phyloP scores from a whole-genome alignment of 2,888 invertebrate species.

The Cataglyphis albicans region DNA sequence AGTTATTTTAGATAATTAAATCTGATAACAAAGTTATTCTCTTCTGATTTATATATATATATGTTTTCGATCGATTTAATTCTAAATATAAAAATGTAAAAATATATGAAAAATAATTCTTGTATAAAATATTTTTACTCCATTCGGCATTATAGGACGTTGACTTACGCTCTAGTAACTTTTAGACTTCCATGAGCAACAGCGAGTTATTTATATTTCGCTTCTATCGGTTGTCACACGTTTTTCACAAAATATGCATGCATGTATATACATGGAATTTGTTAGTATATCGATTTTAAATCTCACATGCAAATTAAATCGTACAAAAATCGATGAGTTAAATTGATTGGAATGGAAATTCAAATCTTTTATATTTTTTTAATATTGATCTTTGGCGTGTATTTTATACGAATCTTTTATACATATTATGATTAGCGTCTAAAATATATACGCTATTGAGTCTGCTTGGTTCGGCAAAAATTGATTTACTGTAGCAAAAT shows the following conservation, averaged over 20 bases:
- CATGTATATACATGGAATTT: not conserved
- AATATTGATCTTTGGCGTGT: not conserved
- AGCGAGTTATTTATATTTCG: constrained; percentile 26
- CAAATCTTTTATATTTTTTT: not conserved
- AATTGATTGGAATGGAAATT: constrained; percentile 10
- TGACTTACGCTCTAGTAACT: constrained; percentile 39
- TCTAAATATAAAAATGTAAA: not conserved
- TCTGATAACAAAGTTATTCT: not conserved
- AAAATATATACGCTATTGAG: not conserved
- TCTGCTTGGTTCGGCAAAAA: not conserved
- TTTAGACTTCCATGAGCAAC: constrained; percentile 5
- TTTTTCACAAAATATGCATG: not conserved
- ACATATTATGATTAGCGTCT: constrained; percentile 12
- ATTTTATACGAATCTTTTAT: not conserved
- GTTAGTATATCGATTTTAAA: not conserved
- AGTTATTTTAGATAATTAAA: not conserved
- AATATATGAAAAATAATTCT: not conserved
- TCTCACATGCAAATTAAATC: not conserved
- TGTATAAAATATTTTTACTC: not conserved
- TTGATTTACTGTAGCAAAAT: constrained; percentile 9
- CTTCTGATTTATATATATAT: not conserved
- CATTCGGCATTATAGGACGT: not conserved
- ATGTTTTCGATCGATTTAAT: not conserved
- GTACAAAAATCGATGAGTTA: not conserved
- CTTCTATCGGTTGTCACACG: not conserved